Percentiles rank a stretch among this genome's conserved stretches.
These are phyloP conservation scores for Excalfactoria chinensis DNA, from an alignment of 2,113 vertebrate genomes.

Conservation along the genomic window DNA sequence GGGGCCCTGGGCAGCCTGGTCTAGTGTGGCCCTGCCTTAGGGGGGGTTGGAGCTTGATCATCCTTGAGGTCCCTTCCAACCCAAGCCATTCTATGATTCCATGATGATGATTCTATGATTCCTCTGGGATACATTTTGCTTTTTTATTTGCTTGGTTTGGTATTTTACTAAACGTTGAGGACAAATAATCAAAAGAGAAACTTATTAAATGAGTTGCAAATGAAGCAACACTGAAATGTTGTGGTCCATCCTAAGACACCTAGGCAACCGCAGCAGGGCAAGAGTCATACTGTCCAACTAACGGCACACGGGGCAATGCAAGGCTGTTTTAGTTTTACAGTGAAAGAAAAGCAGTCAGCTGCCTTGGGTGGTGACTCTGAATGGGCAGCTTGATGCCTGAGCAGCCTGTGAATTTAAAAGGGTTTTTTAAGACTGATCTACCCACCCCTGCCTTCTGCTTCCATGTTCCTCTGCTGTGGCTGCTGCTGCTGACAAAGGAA, in stretches of 20 bases:
- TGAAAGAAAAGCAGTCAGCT: background rate
- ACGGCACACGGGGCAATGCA: fast-evolving
- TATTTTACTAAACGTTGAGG: background rate
- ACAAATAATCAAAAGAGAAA: background rate
- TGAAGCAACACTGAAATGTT: background rate
- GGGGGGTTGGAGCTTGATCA: no score
- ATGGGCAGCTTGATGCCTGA: background rate
- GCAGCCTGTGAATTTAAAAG: background rate
- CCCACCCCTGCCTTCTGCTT: background rate
- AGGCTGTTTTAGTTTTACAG: background rate
- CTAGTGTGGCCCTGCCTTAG: no score
- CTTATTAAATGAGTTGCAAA: background rate
- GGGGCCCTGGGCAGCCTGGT: no score
- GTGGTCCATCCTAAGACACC: background rate
- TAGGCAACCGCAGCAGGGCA: background rate
- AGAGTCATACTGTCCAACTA: background rate
- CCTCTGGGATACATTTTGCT: background rate
- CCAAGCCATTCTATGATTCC: no score
- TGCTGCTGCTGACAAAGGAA: background rate
- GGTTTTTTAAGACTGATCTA: background rate
- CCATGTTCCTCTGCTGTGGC: background rate
- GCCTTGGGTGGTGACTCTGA: background rate
- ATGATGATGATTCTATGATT: background rate
- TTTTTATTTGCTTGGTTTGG: background rate
- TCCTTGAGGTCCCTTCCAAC: no score